Evolutionary conservation across 1,140 invertebrate genomes (phyloP).

Genomic region (Steinernema khuongi): DNA sequence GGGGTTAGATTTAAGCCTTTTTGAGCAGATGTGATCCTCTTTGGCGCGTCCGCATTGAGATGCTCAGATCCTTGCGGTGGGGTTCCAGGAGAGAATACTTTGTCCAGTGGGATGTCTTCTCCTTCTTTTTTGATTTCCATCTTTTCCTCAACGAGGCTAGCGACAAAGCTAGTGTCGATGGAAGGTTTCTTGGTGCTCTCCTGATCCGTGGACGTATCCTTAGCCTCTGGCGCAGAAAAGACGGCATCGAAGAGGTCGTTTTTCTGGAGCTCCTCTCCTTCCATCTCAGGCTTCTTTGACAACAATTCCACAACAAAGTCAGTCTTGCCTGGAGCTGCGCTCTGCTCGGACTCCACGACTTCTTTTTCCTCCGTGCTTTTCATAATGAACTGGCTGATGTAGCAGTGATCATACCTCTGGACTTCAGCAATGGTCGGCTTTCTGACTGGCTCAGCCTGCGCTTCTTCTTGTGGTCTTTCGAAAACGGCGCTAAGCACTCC

Average conservation of each 20-base stretch:
- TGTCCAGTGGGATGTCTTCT: background rate
- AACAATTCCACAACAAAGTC: too few species aligned
- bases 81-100: background rate
- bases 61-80: background rate
- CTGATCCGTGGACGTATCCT: too few species aligned
- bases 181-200: too few species aligned
- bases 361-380: background rate
- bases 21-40: too few species aligned
- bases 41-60: too few species aligned
- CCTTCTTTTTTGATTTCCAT: background rate
- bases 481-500: background rate
- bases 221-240: background rate
- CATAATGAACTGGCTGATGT: background rate
- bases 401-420: background rate
- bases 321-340: too few species aligned
- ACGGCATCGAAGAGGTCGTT: too few species aligned
- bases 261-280: too few species aligned
- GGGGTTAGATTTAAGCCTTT: background rate
- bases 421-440: background rate
- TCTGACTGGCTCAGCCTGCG: background rate
- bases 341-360: background rate
- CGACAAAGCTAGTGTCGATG: constrained; percentile 8
- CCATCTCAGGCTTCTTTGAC: too few species aligned
- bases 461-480: background rate
- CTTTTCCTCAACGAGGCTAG: background rate